phyloP scores from a whole-genome alignment of 2,888 invertebrate genomes.

The Amphipoea oculea region DNA sequence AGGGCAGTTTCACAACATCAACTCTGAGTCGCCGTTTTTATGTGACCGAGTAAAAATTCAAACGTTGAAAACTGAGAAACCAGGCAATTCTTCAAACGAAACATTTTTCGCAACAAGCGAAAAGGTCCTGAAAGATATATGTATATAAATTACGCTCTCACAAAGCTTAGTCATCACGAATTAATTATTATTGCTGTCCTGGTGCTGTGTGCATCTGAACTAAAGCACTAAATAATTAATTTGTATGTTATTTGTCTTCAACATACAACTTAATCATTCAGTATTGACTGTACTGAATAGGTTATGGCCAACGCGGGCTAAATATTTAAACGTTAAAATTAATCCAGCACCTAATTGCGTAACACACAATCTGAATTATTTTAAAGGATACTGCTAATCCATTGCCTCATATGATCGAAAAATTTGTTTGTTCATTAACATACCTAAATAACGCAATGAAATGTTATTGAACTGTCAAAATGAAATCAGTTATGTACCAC shows the following conservation, averaged over 20 bases:
- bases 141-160: not conserved
- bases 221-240: constrained; percentile 27
- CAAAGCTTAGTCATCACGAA: not conserved
- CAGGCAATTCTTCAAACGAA: not conserved
- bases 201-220: not conserved
- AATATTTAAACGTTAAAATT: not conserved
- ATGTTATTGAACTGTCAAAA: too few species aligned
- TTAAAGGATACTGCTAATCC: too few species aligned
- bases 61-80: not conserved
- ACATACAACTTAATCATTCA: constrained; percentile 35
- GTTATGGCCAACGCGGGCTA: not conserved
- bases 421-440: too few species aligned
- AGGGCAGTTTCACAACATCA: not conserved
- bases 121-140: not conserved
- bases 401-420: not conserved
- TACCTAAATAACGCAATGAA: too few species aligned
- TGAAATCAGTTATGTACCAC: too few species aligned
- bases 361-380: not conserved
- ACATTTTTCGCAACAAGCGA: not conserved
- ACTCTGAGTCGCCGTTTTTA: not conserved
- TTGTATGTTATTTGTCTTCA: constrained; percentile 17
- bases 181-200: not conserved
- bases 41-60: not conserved
- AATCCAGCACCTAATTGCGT: not conserved
- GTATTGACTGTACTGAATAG: constrained; percentile 13